A percentile compares a stretch with the other conserved stretches of the same genome.
phyloP scores from a whole-genome alignment of 2,797 vertebrate species.

The Adelosebastes latens region DNA sequence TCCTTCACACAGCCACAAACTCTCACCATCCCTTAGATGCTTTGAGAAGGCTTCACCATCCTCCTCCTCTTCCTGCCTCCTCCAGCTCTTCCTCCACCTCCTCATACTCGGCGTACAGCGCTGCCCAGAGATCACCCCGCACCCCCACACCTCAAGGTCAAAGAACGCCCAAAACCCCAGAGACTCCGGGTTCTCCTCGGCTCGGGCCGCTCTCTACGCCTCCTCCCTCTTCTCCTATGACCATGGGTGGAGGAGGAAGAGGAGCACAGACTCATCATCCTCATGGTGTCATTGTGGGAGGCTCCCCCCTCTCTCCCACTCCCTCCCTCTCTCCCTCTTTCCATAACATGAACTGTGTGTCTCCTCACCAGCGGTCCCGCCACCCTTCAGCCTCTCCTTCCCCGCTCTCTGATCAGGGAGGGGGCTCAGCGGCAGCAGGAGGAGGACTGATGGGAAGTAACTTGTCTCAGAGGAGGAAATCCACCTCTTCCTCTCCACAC shows the following conservation, averaged over 20 bases:
- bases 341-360: conserved; percentile 81
- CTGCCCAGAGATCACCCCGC: conserved; percentile 76
- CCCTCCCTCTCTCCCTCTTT: conserved; percentile 76
- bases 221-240: conserved; percentile 73
- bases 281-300: conserved; percentile 61
- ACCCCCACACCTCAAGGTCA: conserved; percentile 77
- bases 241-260: conserved; percentile 62
- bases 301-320: conserved; percentile 66
- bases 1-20: conserved; percentile 68
- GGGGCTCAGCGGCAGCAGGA: conserved; percentile 51
- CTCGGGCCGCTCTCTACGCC: conserved; percentile 73
- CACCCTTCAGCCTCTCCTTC: conserved; percentile 86
- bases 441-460: conserved; percentile 68
- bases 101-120: conserved; percentile 64
- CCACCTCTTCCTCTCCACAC: conserved; percentile 79
- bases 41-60: conserved; percentile 71
- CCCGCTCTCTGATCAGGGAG: conserved; percentile 78
- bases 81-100: conserved; percentile 61
- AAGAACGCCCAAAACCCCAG: conserved; percentile 76
- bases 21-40: conserved; percentile 72
- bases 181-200: conserved; percentile 70
- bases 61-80: conserved; percentile 66
- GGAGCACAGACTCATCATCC: conserved; percentile 63
- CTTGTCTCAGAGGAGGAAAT: conserved; percentile 76
- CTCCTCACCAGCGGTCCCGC: conserved; percentile 84